Base-by-base conservation (phyloP, 1,140 invertebrate species). In the Papilio xuthus region DNA sequence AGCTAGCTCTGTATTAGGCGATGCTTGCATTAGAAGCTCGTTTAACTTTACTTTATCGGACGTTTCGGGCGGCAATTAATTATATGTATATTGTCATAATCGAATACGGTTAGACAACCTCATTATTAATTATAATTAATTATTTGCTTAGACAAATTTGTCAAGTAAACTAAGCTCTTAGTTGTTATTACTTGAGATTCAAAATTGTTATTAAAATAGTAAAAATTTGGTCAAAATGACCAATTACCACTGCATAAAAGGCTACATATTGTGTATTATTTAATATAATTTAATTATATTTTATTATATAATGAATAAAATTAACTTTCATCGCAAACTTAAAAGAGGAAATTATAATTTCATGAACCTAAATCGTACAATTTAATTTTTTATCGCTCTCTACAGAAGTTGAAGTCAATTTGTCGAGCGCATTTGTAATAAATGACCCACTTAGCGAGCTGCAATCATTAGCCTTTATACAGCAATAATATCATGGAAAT, bases 21-120 rank as follows among this genome's bases (percentile, higher is more conserved):
- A 86, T 89, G 83, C 84, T 81, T 89, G 85, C 88, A 90, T 88
- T 90, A 84, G 83, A 84, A 84, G 82, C 81, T 83, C 82, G 80
- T 80, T 83, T 82, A 82, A 80, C 26, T 80, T 79, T 81, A 82
- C 77, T 70, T 79, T 81, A 75, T 75, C 47, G 28, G 47, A 53
- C 47, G n/a, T 37, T 75, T 75, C n/a, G 13, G 72, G 23, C 15
- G 4, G 50, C 73, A 56, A 75, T 75, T 75, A 75, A 75, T 75
- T 56, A 53, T 20, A n/a, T 50, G 53, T 37, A 32, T 37, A 53
- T 50, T 53, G 50, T 60, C n/a, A 76, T 76, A 60, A 76, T 60
- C n/a, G 53, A 76, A 82, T 77, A 78, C 56, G 50, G 67, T 70
- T 78, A 80, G 76, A 77, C 67, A 78, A 37, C 47, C 28, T 2